Evolutionary conservation across 2,797 vertebrate species (phyloP).

Genomic region (Geotria australis): DNA sequence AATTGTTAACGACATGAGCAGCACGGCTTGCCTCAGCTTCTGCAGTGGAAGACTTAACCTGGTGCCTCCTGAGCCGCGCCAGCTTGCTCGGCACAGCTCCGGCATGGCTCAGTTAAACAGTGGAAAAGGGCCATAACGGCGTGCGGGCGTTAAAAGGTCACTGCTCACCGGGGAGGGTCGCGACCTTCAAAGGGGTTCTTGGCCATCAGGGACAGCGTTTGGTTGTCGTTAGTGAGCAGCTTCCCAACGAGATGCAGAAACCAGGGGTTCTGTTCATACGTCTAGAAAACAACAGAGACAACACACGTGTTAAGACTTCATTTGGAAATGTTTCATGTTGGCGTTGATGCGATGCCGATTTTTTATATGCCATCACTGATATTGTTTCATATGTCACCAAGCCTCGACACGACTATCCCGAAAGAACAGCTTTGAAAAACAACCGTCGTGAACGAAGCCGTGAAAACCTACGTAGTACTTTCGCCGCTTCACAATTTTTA

Average conservation of each 20-base stretch:
- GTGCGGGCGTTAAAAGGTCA: not conserved
- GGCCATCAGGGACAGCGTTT: constrained; percentile 29
- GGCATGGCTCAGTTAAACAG: not conserved
- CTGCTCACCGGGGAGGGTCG: constrained; percentile 28
- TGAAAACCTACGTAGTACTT: too few relatives aligned
- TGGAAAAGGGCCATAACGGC: not conserved
- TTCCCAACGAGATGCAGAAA: constrained; percentile 63
- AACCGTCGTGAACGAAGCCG: too few relatives aligned
- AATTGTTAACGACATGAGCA: too few relatives aligned
- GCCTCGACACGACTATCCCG: too few relatives aligned
- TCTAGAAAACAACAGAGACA: constrained; percentile 8
- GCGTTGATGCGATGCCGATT: too few relatives aligned
- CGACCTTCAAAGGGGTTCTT: constrained; percentile 34
- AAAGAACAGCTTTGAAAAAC: too few relatives aligned
- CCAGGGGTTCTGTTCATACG: constrained; percentile 85
- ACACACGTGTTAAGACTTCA: too few relatives aligned
- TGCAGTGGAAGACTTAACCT: not conserved
- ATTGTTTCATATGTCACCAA: too few relatives aligned
- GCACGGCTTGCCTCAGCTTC: not conserved
- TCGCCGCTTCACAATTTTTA: too few relatives aligned
- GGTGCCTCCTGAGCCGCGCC: not conserved
- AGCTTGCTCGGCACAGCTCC: not conserved
- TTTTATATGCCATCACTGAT: too few relatives aligned
- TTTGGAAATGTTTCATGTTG: too few relatives aligned
- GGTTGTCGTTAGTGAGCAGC: constrained; percentile 43